phyloP scores from a whole-genome alignment of 1,140 invertebrate genomes.

The Ips typographus region DNA sequence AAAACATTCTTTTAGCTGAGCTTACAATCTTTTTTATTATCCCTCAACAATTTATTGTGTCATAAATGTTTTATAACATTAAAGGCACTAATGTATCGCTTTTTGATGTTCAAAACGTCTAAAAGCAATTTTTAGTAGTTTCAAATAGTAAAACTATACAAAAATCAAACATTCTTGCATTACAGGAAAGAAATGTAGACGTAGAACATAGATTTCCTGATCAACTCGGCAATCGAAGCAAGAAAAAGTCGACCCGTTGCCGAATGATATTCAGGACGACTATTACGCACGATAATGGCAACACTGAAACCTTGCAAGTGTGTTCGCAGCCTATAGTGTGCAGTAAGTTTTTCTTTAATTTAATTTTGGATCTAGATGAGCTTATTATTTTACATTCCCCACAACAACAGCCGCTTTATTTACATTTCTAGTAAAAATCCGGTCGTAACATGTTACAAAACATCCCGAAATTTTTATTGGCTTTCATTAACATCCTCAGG shows the following conservation, averaged over 20 bases:
- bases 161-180: background rate
- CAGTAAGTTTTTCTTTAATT: constrained; percentile 66
- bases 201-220: constrained; percentile 91
- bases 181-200: constrained; percentile 88
- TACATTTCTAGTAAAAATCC: background rate
- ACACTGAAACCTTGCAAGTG: constrained; percentile 82
- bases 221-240: constrained; percentile 69
- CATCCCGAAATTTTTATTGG: background rate
- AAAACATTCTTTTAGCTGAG: no score
- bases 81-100: no score
- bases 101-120: no score
- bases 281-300: constrained; percentile 72
- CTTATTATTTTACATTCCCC: no score
- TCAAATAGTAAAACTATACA: no score
- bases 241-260: constrained; percentile 93
- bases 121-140: no score
- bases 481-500: constrained; percentile 6
- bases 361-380: no score
- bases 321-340: constrained; percentile 93
- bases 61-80: no score
- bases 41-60: no score
- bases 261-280: constrained; percentile 92
- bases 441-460: background rate
- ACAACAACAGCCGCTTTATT: no score
- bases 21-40: no score